A percentile compares a stretch with the other conserved stretches of the same genome.
Evolutionary conservation across 2,113 vertebrate species (phyloP).

Genomic region (Sciurus niger): DNA sequence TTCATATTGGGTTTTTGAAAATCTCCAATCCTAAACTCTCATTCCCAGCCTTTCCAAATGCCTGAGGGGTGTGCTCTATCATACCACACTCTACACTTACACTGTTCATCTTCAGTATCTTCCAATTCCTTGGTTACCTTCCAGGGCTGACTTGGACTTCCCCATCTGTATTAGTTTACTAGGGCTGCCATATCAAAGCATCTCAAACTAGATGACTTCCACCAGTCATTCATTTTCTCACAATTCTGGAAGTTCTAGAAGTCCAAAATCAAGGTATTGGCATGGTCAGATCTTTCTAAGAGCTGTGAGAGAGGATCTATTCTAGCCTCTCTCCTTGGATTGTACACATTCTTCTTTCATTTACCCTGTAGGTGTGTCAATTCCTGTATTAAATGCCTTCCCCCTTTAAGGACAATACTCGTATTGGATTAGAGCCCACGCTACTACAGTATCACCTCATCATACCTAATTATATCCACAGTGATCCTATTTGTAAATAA

Average conservation of each 20-base stretch:
- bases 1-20: not conserved
- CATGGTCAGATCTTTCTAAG: not conserved
- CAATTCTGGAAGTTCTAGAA: not conserved
- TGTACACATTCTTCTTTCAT: not conserved
- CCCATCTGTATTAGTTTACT: not conserved
- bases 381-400: not conserved
- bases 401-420: not conserved
- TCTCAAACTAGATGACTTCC: not conserved
- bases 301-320: not conserved
- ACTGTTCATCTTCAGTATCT: not conserved
- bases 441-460: not conserved
- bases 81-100: not conserved
- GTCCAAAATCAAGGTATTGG: not conserved
- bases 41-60: not conserved
- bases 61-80: not conserved
- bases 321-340: not conserved
- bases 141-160: not conserved
- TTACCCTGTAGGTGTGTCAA: not conserved
- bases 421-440: not conserved
- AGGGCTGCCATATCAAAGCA: not conserved
- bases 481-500: slow-evolving; percentile 5
- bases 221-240: not conserved
- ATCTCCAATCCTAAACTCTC: no score
- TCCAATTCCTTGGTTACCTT: slow-evolving; percentile 14
- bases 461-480: not conserved